phyloP scores from a whole-genome alignment of 2,797 vertebrate species.

The Danio choprae region DNA sequence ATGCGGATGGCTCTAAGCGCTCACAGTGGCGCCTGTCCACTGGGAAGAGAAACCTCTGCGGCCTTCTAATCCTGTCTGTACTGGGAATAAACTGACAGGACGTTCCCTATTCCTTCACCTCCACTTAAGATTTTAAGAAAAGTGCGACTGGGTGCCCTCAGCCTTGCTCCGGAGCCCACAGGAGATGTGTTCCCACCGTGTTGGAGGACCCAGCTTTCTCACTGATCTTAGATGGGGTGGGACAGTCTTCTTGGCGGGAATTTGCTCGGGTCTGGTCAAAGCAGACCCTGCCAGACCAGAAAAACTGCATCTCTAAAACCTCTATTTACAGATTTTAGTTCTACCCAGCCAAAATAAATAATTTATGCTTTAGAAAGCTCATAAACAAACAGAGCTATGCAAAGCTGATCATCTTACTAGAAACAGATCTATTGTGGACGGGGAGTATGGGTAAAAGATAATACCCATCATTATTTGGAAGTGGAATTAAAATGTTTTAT shows the following conservation, averaged over 20 bases:
- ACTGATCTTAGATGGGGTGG: constrained; percentile 64
- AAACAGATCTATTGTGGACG: constrained; percentile 32
- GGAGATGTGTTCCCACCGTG: constrained; percentile 71
- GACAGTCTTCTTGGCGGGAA: constrained; percentile 63
- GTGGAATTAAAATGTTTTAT: constrained; percentile 76
- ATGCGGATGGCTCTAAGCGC: constrained; percentile 68
- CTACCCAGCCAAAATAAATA: constrained; percentile 60
- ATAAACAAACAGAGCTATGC: constrained; percentile 65
- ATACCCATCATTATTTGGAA: constrained; percentile 73
- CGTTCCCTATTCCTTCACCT: constrained; percentile 70
- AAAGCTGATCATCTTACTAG: constrained; percentile 36
- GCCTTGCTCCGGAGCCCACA: constrained; percentile 72
- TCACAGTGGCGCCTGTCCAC: constrained; percentile 67
- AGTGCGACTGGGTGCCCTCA: constrained; percentile 64
- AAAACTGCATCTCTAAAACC: constrained; percentile 69
- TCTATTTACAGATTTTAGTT: constrained; percentile 67
- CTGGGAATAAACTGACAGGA: constrained; percentile 72
- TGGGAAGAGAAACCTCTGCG: constrained; percentile 73
- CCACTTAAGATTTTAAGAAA: constrained; percentile 72
- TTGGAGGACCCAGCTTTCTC: constrained; percentile 61
- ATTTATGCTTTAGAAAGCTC: constrained; percentile 52
- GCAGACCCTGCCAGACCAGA: constrained; percentile 66
- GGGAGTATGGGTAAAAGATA: constrained; percentile 74
- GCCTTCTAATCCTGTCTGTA: constrained; percentile 71
- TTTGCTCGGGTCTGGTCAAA: constrained; percentile 57